A percentile compares a stretch with the other conserved stretches of the same genome.
These are phyloP conservation scores for Etheostoma spectabile DNA, from an alignment of 2,113 vertebrate species.

Conservation along the genomic window DNA sequence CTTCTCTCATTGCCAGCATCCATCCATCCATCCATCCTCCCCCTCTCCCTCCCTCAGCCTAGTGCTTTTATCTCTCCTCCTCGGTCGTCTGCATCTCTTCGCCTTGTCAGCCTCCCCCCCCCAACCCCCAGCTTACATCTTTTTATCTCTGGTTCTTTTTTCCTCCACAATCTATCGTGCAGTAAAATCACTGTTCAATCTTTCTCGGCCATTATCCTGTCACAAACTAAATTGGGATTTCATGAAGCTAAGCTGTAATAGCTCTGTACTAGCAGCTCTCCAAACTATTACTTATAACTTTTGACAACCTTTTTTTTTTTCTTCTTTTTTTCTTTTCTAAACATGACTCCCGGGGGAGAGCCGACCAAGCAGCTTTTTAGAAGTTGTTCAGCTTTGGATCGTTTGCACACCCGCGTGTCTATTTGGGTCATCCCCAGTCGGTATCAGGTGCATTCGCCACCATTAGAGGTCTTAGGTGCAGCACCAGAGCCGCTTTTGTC, in stretches of 20 bases:
- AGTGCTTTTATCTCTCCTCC: constrained; percentile 3
- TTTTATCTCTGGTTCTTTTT: constrained; percentile 23
- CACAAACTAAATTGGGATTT: constrained; percentile 32
- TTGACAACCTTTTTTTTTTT: background rate
- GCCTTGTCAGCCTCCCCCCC: background rate
- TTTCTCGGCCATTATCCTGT: constrained; percentile 23
- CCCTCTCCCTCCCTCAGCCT: background rate
- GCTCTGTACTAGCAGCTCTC: background rate
- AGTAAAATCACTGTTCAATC: constrained; percentile 16
- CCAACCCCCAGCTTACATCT: background rate
- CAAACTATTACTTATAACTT: constrained; percentile 11
- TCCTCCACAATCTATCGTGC: background rate
- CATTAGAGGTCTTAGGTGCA: no score
- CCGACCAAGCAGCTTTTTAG: background rate
- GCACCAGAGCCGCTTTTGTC: no score
- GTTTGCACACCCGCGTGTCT: background rate
- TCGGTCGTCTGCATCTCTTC: constrained; percentile 12
- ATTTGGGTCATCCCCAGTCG: background rate
- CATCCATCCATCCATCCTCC: constrained; percentile 22
- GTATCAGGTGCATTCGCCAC: background rate
- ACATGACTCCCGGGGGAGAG: background rate
- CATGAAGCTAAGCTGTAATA: constrained; percentile 26
- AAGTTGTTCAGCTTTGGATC: background rate
- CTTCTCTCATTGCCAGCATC: background rate
- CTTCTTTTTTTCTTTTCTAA: background rate